Percentiles rank a stretch among this genome's conserved stretches.
Conservation (phyloP, 2,113 vertebrate genomes). For the Lichenostomus cassidix region DNA sequence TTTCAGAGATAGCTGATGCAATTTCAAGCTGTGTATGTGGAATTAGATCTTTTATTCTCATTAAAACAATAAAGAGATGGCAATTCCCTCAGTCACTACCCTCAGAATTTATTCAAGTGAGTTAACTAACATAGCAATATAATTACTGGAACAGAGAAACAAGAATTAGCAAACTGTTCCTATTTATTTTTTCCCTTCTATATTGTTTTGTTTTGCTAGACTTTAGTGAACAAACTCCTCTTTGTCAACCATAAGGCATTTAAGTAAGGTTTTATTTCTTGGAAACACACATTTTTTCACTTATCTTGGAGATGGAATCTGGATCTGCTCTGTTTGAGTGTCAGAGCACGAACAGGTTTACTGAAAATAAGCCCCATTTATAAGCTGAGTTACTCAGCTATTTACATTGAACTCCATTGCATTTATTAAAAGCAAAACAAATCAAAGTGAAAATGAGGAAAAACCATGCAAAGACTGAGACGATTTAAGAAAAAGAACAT, state of each 20-base stretch:
- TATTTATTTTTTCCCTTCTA: background rate
- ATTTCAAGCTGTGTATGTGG: constrained; percentile 38
- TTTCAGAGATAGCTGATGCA: constrained; percentile 8
- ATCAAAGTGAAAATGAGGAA: background rate
- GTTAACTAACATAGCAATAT: background rate
- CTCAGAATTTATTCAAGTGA: constrained; percentile 14
- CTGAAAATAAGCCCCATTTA: background rate
- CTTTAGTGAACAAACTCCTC: background rate
- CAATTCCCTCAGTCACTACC: background rate
- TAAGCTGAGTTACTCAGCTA: fast-evolving
- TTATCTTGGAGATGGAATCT: background rate
- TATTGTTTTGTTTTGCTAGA: background rate
- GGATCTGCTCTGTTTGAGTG: background rate
- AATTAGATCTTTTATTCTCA: constrained; percentile 41
- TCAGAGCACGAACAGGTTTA: background rate
- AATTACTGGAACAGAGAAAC: background rate
- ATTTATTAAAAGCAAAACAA: background rate
- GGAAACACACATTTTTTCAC: background rate
- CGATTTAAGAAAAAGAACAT: background rate
- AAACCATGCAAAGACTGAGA: background rate
- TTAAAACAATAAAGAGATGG: constrained; percentile 29
- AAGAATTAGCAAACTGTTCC: background rate
- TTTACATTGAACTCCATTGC: background rate
- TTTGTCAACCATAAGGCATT: background rate
- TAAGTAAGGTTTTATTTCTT: background rate